These are phyloP conservation scores for Scaptomyza reducta DNA, from an alignment of 2,888 invertebrate genomes.

Conservation along the genomic window DNA sequence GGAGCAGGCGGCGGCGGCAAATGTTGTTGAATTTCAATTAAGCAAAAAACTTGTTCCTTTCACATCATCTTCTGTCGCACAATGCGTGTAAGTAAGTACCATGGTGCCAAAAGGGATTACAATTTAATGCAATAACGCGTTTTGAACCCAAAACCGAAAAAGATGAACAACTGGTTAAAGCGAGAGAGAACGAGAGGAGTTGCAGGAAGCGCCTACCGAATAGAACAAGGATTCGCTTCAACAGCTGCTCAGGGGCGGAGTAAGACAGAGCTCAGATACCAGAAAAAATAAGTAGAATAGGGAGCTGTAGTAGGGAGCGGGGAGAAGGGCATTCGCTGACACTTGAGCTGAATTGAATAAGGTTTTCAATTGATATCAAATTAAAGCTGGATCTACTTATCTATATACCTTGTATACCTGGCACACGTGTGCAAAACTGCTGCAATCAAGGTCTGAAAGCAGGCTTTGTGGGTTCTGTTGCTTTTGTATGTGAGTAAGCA, in stretches of 20 bases:
- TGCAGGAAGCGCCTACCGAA: constrained; percentile 82
- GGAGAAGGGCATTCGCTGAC: constrained; percentile 59
- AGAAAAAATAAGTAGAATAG: background rate
- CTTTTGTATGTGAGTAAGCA: constrained; percentile 50
- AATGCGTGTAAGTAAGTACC: constrained; percentile 24
- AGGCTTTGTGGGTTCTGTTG: background rate
- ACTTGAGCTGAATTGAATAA: constrained; percentile 62
- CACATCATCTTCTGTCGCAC: constrained; percentile 13
- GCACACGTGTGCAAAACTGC: constrained; percentile 67
- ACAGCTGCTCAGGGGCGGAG: constrained; percentile 54
- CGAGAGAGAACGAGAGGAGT: constrained; percentile 63
- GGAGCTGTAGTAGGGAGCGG: constrained; percentile 8
- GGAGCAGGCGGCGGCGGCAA: constrained; percentile 47
- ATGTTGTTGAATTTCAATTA: constrained; percentile 75
- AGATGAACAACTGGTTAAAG: constrained; percentile 44
- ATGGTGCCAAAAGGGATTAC: constrained; percentile 66
- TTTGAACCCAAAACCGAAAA: constrained; percentile 12
- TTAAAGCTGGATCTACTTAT: constrained; percentile 50
- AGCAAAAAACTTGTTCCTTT: constrained; percentile 60
- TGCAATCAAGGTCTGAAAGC: constrained; percentile 35
- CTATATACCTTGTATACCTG: background rate
- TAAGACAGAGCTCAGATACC: constrained; percentile 13
- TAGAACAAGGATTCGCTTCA: constrained; percentile 21
- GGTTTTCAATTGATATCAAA: constrained; percentile 69
- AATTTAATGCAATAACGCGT: constrained; percentile 79